A percentile compares a stretch with the other conserved stretches of the same genome.
Evolutionary conservation across 2,113 vertebrate genomes (phyloP).

Genomic region (Dissostichus mawsoni): DNA sequence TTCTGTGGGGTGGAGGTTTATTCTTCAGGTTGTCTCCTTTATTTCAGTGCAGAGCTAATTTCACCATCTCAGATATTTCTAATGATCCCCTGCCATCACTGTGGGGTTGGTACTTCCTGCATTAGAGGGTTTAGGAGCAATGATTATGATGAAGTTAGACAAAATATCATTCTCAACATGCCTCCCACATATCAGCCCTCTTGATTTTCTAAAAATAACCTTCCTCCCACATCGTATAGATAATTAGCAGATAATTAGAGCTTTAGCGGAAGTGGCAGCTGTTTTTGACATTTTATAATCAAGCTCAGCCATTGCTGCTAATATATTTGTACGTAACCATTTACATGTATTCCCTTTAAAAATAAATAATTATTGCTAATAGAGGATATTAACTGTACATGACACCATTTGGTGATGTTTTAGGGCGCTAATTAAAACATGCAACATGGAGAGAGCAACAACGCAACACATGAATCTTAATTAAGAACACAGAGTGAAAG

Average conservation of each 20-base stretch:
- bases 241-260: background rate
- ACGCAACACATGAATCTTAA: too few species aligned
- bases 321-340: background rate
- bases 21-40: slow-evolving; percentile 19
- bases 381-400: background rate
- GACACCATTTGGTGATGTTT: background rate
- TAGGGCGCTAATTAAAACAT: background rate
- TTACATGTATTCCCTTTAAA: background rate
- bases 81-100: slow-evolving; percentile 29
- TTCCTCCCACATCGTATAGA: background rate
- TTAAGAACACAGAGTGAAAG: background rate
- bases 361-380: too few species aligned
- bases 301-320: background rate
- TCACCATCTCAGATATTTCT: slow-evolving; percentile 50
- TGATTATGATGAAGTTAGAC: slow-evolving; percentile 26
- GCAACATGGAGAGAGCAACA: too few species aligned
- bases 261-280: background rate
- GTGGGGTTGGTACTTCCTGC: slow-evolving; percentile 40
- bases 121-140: slow-evolving; percentile 37
- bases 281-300: background rate
- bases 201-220: background rate
- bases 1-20: background rate
- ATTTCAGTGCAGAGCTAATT: slow-evolving; percentile 46
- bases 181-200: background rate
- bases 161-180: slow-evolving; percentile 22